Percentiles rank a stretch among this genome's conserved stretches.
Evolutionary conservation across 2,113 vertebrate species (phyloP).

Genomic region (Ameiurus melas): DNA sequence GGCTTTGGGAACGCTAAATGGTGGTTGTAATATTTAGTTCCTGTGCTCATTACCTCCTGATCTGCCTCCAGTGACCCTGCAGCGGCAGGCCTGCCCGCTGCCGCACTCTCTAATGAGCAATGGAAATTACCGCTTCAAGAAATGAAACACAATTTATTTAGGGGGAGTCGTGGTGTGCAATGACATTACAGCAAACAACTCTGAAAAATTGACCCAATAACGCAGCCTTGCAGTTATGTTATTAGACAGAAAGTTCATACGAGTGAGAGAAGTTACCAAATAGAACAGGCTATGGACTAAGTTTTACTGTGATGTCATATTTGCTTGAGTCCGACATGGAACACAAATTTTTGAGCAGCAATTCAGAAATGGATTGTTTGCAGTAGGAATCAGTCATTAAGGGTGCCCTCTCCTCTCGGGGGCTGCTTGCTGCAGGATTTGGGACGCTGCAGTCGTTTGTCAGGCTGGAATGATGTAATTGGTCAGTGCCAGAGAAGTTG

Average conservation of each 20-base stretch:
- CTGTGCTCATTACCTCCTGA: slow-evolving; percentile 88
- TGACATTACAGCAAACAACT: slow-evolving; percentile 55
- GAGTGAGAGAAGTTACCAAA: slow-evolving; percentile 37
- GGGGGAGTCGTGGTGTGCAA: slow-evolving; percentile 56
- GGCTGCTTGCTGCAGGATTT: slow-evolving; percentile 25
- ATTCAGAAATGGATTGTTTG: not conserved
- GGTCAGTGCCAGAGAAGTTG: slow-evolving; percentile 29
- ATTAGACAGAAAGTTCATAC: slow-evolving; percentile 43
- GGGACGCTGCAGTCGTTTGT: slow-evolving; percentile 25
- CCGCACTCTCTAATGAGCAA: slow-evolving; percentile 91
- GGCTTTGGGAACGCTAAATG: slow-evolving; percentile 79
- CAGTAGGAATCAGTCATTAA: slow-evolving; percentile 1
- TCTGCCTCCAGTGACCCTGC: slow-evolving; percentile 87
- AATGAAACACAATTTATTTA: slow-evolving; percentile 60
- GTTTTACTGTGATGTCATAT: slow-evolving; percentile 12
- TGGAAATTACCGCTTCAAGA: slow-evolving; percentile 85
- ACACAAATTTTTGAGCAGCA: not conserved
- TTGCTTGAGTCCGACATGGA: not conserved
- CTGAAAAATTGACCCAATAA: slow-evolving; percentile 51
- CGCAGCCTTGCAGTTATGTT: slow-evolving; percentile 26
- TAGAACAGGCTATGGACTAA: not conserved
- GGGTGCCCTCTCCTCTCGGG: not conserved
- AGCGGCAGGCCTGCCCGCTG: slow-evolving; percentile 81
- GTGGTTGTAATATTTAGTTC: slow-evolving; percentile 95
- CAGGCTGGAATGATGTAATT: slow-evolving; percentile 30